A percentile compares a stretch with the other conserved stretches of the same genome.
Evolutionary conservation across 1,140 invertebrate genomes (phyloP).

Genomic region (Drosophila prosaltans): DNA sequence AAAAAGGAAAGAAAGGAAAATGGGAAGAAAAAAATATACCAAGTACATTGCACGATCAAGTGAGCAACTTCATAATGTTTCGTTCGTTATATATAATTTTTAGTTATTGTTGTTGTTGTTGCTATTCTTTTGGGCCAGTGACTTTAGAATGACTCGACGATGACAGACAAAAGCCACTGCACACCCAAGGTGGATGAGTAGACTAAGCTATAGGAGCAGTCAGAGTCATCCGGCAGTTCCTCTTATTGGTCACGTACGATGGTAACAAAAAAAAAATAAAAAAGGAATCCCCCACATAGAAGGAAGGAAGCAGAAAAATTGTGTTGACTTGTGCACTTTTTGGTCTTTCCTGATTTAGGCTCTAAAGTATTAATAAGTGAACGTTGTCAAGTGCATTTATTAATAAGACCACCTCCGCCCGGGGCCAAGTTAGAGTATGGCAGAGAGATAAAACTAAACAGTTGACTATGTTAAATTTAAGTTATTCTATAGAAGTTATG

Average conservation of each 20-base stretch:
- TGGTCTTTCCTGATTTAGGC: conserved; percentile 39
- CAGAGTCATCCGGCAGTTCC: conserved; percentile 53
- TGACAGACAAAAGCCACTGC: conserved; percentile 31
- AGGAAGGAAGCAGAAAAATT: conserved; percentile 21
- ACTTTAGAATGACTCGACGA: conserved; percentile 67
- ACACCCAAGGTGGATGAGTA: conserved; percentile 6
- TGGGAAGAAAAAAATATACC: not conserved
- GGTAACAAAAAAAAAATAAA: not conserved
- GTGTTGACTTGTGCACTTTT: conserved; percentile 73
- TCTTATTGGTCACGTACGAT: conserved; percentile 76
- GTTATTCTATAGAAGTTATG: not conserved
- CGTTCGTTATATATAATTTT: not conserved
- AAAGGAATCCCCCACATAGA: too few relatives aligned
- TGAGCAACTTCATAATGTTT: conserved; percentile 79
- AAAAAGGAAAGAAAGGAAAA: conserved; percentile 28
- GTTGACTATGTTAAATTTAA: not conserved
- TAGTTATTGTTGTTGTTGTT: not conserved
- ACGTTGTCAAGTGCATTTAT: conserved; percentile 77
- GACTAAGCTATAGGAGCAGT: not conserved
- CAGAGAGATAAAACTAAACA: not conserved
- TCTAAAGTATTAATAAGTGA: conserved; percentile 76
- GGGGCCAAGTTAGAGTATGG: not conserved
- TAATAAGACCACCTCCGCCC: conserved; percentile 45
- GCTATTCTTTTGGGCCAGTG: conserved; percentile 65
- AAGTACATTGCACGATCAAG: conserved; percentile 82